phyloP scores from a whole-genome alignment of 2,797 vertebrate genomes.

The Lacerta agilis region DNA sequence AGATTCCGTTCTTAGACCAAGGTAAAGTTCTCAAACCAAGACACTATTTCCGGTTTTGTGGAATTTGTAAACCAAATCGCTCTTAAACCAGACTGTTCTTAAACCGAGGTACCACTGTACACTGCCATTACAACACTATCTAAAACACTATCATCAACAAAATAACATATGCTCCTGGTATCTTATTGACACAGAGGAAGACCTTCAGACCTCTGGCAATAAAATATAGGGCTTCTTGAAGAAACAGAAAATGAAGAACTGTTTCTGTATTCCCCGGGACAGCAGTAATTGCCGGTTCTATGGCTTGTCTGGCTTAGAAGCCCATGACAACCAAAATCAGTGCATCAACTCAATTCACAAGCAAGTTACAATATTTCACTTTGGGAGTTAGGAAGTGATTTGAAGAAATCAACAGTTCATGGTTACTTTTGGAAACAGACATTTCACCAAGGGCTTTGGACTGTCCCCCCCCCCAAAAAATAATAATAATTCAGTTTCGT shows the following conservation, averaged over 20 bases:
- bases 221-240: constrained; percentile 60
- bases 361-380: constrained; percentile 16
- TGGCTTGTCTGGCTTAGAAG: constrained; percentile 58
- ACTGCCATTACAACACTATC: not conserved
- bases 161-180: not conserved
- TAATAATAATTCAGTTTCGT: not conserved
- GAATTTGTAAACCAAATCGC: no score
- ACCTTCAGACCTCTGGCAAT: constrained; percentile 54
- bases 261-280: constrained; percentile 45
- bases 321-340: constrained; percentile 54
- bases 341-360: constrained; percentile 50
- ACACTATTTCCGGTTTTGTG: no score
- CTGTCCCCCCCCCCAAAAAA: not conserved
- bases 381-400: constrained; percentile 10
- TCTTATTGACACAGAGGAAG: constrained; percentile 21
- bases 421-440: constrained; percentile 17
- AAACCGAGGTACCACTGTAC: no score
- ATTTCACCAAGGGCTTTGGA: not conserved
- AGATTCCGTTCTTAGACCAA: no score
- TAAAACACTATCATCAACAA: not conserved
- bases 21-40: no score
- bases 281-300: constrained; percentile 58
- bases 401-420: constrained; percentile 21
- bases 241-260: constrained; percentile 58
- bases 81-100: no score